Conservation (phyloP, 35 echinoderm and acorn worm genomes). For the Nesometra sesokonis region DNA sequence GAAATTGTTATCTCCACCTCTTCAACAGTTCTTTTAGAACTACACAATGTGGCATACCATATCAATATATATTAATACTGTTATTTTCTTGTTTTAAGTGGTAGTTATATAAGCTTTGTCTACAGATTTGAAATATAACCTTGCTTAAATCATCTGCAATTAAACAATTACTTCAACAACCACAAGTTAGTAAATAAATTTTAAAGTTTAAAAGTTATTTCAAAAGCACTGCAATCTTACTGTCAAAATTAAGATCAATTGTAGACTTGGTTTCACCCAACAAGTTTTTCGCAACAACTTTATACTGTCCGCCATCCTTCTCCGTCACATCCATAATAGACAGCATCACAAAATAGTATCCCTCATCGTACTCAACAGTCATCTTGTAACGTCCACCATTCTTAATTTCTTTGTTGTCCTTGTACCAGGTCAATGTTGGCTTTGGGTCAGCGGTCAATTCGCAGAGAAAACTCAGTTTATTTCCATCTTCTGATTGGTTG, state of each 20-base stretch:
- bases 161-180: no score
- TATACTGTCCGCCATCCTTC: constrained; percentile 67
- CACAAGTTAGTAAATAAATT: no score
- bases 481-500: constrained; percentile 70
- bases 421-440: constrained; percentile 63
- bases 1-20: no score
- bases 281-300: constrained; percentile 71
- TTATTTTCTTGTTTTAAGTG: no score
- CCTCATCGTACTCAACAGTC: constrained; percentile 35
- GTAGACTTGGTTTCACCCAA: constrained; percentile 81
- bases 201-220: neutral
- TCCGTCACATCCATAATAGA: constrained; percentile 51
- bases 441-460: constrained; percentile 78
- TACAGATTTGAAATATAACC: no score
- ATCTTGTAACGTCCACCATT: constrained; percentile 55
- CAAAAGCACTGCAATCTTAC: constrained; percentile 21
- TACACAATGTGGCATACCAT: no score
- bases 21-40: no score
- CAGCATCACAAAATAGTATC: constrained; percentile 31
- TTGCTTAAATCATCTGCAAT: no score
- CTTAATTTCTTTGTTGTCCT: constrained; percentile 37
- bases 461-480: constrained; percentile 55
- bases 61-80: no score
- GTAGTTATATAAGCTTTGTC: no score
- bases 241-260: constrained; percentile 93